Evolutionary conservation across 2,888 invertebrate species (phyloP).

Genomic region (Drosophila atroscutellata): DNA sequence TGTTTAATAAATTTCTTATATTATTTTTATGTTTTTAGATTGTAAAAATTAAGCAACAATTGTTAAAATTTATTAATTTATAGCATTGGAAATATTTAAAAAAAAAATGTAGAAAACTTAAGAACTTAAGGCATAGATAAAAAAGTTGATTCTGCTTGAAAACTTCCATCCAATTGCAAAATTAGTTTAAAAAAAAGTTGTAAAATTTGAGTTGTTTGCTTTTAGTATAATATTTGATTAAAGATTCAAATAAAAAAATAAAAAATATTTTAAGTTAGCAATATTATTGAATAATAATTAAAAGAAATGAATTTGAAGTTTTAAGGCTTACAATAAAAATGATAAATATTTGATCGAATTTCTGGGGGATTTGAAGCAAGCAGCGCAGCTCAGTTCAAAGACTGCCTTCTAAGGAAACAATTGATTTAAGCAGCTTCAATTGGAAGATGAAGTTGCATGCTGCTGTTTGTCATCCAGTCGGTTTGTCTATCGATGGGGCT

Average conservation of each 20-base stretch:
- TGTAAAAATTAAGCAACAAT: neutral
- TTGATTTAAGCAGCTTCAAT: neutral
- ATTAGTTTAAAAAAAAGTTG: neutral
- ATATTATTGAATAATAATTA: neutral
- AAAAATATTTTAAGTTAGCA: neutral
- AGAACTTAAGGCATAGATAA: neutral
- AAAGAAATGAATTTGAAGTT: neutral
- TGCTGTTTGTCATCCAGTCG: neutral
- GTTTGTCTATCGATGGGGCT: constrained; percentile 18
- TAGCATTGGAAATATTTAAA: neutral
- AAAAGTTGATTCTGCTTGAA: neutral
- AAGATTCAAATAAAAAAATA: neutral
- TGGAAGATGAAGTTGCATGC: neutral
- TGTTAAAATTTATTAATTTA: neutral
- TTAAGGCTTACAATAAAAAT: neutral
- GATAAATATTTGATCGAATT: neutral
- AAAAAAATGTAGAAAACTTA: too few species aligned
- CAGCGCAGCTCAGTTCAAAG: neutral
- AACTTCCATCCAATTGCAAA: neutral
- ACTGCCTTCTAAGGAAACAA: neutral
- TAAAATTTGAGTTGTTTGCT: neutral
- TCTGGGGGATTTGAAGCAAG: neutral
- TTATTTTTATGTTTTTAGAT: neutral
- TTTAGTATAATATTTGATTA: neutral
- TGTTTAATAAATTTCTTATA: neutral